Evolutionary conservation across 1,140 invertebrate genomes (phyloP), one percentile per base, ranked within the genome.

Genomic region (Halyomorpha halys): DNA sequence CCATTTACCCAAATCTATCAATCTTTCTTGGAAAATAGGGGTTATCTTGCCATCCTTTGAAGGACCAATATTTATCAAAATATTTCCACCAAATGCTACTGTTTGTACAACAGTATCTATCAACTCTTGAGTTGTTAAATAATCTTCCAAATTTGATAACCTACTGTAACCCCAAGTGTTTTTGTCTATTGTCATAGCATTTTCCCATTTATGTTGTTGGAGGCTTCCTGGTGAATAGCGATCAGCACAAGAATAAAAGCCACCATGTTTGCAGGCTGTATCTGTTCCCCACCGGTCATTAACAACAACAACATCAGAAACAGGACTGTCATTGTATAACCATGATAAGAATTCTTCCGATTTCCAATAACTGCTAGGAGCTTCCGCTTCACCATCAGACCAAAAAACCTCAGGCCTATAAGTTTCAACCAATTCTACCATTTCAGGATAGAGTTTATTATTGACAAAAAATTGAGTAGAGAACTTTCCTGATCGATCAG

Each of bases 291-390:
- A 72, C n/a, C 72, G 59, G 72, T 91, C 89, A 76, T 96, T 95
- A 0, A 86, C 86, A 0, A 96, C 90, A 11, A 98, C 81, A 6
- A 83, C 87, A 62, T 95, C 84, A 71, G 86, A 87, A 0, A 97
- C 90, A 1, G 94, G 93, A 74, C 92, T 97, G 8, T 94, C 85
- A 74, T 97, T 98, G 70, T 95, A 98, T 0, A 98, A 77, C 92
- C 94, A 98, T 11, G 94, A 86, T 3, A 98, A 76, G 69, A 91
- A 85, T 67, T 87, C 83, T 67, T 81, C 84, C 0, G 88, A 85
- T 44, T 81, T 81, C 86, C 86, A 98, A 71, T 97, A 98, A 0
- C 78, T 77, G 69, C 87, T 84, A 0, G 80, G 70, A 1, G 87
- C 84, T 72, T 91, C 89, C 87, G 89, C 90, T 69, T 92, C 89